These are phyloP conservation scores for Darevskia nairensis DNA, from an alignment of 2,797 vertebrate species.

Conservation along the genomic window DNA sequence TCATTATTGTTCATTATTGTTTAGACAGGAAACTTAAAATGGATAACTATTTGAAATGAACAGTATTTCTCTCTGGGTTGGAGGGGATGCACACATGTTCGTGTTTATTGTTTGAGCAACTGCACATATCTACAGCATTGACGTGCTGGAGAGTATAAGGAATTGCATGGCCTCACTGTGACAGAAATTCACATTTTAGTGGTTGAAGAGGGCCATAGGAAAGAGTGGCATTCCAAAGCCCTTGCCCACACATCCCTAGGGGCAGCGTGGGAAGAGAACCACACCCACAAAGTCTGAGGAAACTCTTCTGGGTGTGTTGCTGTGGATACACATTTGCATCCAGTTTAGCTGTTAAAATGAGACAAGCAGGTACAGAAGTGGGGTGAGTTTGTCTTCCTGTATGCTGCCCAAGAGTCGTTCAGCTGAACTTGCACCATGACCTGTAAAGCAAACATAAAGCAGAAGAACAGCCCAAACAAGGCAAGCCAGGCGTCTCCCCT, in stretches of 20 bases:
- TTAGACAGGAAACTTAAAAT: neutral
- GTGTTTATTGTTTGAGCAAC: neutral
- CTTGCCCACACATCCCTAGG: conserved; percentile 13
- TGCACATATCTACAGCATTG: neutral
- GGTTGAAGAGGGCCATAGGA: neutral
- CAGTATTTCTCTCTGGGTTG: neutral
- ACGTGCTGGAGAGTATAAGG: neutral
- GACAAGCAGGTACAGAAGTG: neutral
- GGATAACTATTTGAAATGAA: neutral
- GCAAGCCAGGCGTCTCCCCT: neutral
- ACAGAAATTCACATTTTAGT: neutral
- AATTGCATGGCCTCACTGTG: neutral
- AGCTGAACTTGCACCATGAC: neutral
- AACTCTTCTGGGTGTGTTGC: conserved; percentile 19
- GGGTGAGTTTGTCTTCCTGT: neutral
- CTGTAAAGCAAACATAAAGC: neutral
- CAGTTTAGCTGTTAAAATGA: neutral
- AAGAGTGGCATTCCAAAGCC: conserved; percentile 12
- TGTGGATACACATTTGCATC: neutral
- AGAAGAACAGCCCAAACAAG: too few relatives aligned
- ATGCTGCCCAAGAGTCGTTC: neutral
- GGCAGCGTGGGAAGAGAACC: conserved; percentile 7
- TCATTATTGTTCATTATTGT: neutral
- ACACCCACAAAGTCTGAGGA: neutral
- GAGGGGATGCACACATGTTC: neutral